Evolutionary conservation across 1,140 invertebrate species (phyloP).

Genomic region (Lordiphosa collinella): DNA sequence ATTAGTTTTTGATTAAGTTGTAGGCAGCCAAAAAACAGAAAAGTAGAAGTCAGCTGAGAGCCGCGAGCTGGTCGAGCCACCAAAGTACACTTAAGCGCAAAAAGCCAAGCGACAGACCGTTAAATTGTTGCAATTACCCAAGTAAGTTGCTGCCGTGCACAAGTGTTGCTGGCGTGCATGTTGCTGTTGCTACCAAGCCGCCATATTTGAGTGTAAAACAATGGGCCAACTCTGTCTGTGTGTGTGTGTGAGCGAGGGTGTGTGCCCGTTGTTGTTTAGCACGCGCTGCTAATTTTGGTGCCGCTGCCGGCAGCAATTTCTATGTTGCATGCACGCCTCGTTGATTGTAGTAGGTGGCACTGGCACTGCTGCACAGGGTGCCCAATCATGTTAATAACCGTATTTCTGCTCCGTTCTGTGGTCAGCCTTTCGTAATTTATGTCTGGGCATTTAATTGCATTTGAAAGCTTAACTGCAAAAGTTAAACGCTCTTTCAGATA

Average conservation of each 20-base stretch:
- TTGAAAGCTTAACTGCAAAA: conserved; percentile 76
- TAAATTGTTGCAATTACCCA: conserved; percentile 77
- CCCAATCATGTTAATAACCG: conserved; percentile 75
- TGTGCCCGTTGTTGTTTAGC: conserved; percentile 62
- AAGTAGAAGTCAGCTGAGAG: conserved; percentile 2
- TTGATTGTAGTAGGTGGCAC: conserved; percentile 73
- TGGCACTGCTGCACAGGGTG: conserved; percentile 8
- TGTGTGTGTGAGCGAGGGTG: conserved; percentile 19
- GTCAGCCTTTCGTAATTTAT: conserved; percentile 23
- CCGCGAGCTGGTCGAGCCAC: conserved; percentile 27
- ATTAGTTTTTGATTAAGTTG: conserved; percentile 77
- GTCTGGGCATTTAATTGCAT: conserved; percentile 59
- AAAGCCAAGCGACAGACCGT: conserved; percentile 72
- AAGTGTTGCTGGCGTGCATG: conserved; percentile 32
- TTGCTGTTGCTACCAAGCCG: conserved; percentile 42
- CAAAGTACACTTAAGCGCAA: conserved; percentile 71
- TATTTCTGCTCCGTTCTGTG: conserved; percentile 32
- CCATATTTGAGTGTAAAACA: conserved; percentile 75
- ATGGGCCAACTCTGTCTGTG: conserved; percentile 41
- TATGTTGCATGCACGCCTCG: conserved; percentile 74
- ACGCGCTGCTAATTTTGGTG: conserved; percentile 74
- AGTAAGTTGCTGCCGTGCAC: conserved; percentile 40
- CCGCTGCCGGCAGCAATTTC: conserved; percentile 61
- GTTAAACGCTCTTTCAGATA: conserved; percentile 72
- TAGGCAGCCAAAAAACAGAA: conserved; percentile 42